Conservation (phyloP, 2,888 invertebrate genomes). For the Petrolisthes manimaculis region DNA sequence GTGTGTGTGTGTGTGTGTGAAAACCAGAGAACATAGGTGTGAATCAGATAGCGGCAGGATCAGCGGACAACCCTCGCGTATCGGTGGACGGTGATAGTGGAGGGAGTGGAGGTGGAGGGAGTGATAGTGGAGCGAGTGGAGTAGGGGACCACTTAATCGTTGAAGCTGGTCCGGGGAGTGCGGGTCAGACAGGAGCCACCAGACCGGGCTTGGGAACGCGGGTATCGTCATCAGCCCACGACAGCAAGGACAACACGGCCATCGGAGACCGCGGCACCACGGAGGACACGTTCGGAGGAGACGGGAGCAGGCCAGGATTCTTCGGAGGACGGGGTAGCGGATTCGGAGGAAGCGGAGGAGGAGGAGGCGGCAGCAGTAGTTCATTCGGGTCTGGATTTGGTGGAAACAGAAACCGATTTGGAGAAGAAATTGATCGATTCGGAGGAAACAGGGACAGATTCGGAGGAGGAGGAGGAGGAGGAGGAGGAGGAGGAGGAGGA, state of each 20-base stretch:
- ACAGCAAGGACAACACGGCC: background rate
- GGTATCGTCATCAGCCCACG: background rate
- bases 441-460: background rate
- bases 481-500: background rate
- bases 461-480: background rate
- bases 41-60: constrained; percentile 18
- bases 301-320: background rate
- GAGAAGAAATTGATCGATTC: background rate
- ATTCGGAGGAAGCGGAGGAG: background rate
- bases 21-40: constrained; percentile 42
- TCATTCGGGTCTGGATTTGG: background rate
- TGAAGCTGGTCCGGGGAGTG: constrained; percentile 20
- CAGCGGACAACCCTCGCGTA: constrained; percentile 8
- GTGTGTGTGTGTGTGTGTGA: background rate
- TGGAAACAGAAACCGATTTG: background rate
- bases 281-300: constrained; percentile 3
- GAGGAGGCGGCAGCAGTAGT: constrained; percentile 16
- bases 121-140: background rate
- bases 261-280: background rate
- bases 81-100: constrained; percentile 6
- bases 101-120: background rate
- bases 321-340: constrained; percentile 9
- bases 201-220: constrained; percentile 15
- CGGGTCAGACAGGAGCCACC: constrained; percentile 68
- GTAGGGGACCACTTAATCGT: background rate